Evolutionary conservation across 2,888 invertebrate genomes (phyloP).

Genomic region (Poecilobothrus nobilitatus): DNA sequence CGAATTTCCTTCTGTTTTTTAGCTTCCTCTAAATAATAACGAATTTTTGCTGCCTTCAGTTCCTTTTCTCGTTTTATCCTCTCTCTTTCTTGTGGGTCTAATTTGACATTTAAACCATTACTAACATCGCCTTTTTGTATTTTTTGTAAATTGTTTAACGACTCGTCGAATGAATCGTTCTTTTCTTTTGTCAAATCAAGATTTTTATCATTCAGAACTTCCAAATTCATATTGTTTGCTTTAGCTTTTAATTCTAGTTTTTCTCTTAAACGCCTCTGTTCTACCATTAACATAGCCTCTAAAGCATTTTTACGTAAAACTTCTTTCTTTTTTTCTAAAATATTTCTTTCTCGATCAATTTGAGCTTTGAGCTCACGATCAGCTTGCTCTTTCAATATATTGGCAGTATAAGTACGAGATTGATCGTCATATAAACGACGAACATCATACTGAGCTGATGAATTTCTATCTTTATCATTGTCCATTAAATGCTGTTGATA

Average conservation of each 20-base stretch:
- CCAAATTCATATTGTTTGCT: slow-evolving; percentile 39
- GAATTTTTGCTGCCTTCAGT: slow-evolving; percentile 32
- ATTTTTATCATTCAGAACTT: slow-evolving; percentile 40
- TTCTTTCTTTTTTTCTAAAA: slow-evolving; percentile 29
- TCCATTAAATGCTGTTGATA: not conserved
- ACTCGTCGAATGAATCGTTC: slow-evolving; percentile 43
- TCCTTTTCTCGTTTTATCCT: slow-evolving; percentile 32
- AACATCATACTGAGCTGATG: no score
- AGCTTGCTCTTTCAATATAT: slow-evolving; percentile 23
- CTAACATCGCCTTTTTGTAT: slow-evolving; percentile 44
- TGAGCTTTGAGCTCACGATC: slow-evolving; percentile 37
- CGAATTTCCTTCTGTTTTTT: slow-evolving; percentile 26
- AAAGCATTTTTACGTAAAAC: slow-evolving; percentile 31
- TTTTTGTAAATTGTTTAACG: slow-evolving; percentile 44
- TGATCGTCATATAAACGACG: no score
- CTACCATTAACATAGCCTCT: slow-evolving; percentile 36
- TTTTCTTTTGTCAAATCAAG: slow-evolving; percentile 46
- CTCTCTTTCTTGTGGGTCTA: slow-evolving; percentile 36
- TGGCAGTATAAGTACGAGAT: no score
- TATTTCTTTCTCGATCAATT: slow-evolving; percentile 36
- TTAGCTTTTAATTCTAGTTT: slow-evolving; percentile 39
- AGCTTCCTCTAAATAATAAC: slow-evolving; percentile 32
- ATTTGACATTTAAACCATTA: slow-evolving; percentile 43
- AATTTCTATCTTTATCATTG: not conserved
- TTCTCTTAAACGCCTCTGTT: slow-evolving; percentile 31